Conservation (phyloP, 2,888 invertebrate species). For the Sesia bembeciformis region DNA sequence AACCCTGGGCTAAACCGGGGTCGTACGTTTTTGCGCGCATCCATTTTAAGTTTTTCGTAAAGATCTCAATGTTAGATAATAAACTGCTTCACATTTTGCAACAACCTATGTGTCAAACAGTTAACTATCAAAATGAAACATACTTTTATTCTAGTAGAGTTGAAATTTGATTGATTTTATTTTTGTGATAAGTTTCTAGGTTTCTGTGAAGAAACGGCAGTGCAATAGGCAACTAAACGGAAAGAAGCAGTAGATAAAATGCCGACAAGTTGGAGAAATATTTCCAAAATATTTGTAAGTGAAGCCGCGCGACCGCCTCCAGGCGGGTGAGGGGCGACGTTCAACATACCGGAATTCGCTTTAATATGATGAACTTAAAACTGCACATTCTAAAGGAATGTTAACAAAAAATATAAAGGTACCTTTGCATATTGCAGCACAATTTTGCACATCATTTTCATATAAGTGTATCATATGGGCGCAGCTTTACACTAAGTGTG, state of each 20-base stretch:
- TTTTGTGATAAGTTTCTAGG: conserved; percentile 3
- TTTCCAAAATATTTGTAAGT: conserved; percentile 73
- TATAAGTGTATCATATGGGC: too few species aligned
- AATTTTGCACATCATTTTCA: too few species aligned
- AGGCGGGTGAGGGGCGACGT: conserved; percentile 26
- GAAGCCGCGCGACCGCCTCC: conserved; percentile 42
- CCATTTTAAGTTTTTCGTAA: conserved; percentile 64
- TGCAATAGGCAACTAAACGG: conserved; percentile 63
- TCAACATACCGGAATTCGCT: conserved; percentile 20
- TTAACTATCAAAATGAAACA: too few species aligned
- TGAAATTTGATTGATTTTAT: conserved; percentile 2
- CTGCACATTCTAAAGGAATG: conserved; percentile 14
- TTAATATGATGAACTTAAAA: conserved; percentile 24
- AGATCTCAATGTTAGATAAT: conserved; percentile 68
- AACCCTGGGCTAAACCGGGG: conserved; percentile 44
- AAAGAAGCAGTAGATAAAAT: conserved; percentile 71
- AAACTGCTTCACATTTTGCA: conserved; percentile 17
- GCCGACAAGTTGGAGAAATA: conserved; percentile 71
- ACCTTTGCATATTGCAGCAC: not conserved
- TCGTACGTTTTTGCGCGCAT: conserved; percentile 57
- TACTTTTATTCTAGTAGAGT: not conserved
- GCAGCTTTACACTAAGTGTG: too few species aligned
- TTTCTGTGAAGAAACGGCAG: conserved; percentile 10
- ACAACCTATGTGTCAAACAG: conserved; percentile 8
- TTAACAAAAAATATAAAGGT: too few species aligned